Conservation (phyloP, 2,888 invertebrate genomes). For the Epirrhoe alternata region DNA sequence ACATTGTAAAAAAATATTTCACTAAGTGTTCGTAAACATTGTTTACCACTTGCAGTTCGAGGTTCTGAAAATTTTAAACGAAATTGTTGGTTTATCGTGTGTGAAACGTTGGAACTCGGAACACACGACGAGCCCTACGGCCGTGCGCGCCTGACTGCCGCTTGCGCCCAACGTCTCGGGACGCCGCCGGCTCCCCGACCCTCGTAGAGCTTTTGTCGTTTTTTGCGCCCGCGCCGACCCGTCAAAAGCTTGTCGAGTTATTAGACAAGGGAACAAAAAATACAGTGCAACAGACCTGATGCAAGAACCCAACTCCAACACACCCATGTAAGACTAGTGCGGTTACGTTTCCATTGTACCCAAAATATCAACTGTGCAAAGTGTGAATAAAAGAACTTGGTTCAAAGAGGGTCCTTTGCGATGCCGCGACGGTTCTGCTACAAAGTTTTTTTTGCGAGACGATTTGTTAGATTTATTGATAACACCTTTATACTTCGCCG, state of each 20-base stretch:
- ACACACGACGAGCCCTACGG: constrained; percentile 27
- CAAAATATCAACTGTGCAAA: constrained; percentile 70
- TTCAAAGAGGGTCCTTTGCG: constrained; percentile 60
- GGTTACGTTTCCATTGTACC: constrained; percentile 73
- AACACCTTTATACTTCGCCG: constrained; percentile 41
- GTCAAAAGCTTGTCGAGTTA: constrained; percentile 83
- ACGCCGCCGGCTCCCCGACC: constrained; percentile 65
- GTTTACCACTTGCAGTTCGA: constrained; percentile 44
- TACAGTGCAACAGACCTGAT: constrained; percentile 71
- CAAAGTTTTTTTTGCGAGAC: constrained; percentile 54
- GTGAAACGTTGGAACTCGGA: constrained; percentile 16
- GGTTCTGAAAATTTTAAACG: constrained; percentile 26
- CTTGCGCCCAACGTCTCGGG: constrained; percentile 41
- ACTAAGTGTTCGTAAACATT: constrained; percentile 51
- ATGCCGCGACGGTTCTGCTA: constrained; percentile 57
- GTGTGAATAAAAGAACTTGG: constrained; percentile 74
- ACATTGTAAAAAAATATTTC: constrained; percentile 49
- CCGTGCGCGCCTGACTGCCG: constrained; percentile 47
- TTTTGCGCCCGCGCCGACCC: constrained; percentile 83
- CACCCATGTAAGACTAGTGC: constrained; percentile 70
- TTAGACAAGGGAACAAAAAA: constrained; percentile 79
- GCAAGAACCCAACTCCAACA: constrained; percentile 65
- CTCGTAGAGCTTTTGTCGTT: constrained; percentile 71
- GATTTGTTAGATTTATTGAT: constrained; percentile 58
- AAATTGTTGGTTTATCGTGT: constrained; percentile 23